phyloP scores from a whole-genome alignment of 2,113 vertebrate species.

The Loxodonta africana region DNA sequence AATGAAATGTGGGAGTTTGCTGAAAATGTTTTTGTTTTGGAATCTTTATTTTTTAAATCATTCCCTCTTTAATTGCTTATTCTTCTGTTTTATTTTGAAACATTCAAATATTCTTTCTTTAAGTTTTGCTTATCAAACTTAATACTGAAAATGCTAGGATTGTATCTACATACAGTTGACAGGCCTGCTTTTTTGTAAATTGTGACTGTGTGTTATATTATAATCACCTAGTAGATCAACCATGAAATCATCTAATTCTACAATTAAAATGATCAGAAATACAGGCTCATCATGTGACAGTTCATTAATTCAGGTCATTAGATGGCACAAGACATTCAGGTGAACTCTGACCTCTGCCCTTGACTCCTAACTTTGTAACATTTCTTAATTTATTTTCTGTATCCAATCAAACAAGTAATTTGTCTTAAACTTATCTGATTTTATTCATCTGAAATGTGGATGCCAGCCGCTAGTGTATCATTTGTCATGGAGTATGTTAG shows the following conservation, averaged over 20 bases:
- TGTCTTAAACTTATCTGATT: constrained; percentile 38
- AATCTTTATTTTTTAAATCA: constrained; percentile 66
- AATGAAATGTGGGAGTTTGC: constrained; percentile 75
- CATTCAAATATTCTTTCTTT: background rate
- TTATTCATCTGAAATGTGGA: constrained; percentile 47
- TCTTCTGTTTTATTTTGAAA: constrained; percentile 49
- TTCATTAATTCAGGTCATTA: constrained; percentile 44
- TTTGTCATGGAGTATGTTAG: constrained; percentile 19
- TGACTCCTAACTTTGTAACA: background rate
- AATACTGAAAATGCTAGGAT: background rate
- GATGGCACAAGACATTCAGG: background rate
- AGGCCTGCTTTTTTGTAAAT: constrained; percentile 46
- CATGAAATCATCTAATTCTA: constrained; percentile 59
- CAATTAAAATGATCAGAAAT: constrained; percentile 62
- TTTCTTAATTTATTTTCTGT: constrained; percentile 49
- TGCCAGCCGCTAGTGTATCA: background rate
- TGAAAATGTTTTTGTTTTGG: constrained; percentile 63
- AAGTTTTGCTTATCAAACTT: constrained; percentile 1
- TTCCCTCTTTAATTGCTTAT: constrained; percentile 19
- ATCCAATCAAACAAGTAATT: background rate
- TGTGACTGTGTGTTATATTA: background rate
- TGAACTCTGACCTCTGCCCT: background rate
- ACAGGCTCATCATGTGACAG: background rate
- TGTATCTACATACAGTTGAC: background rate
- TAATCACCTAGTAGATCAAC: constrained; percentile 50